Base-by-base conservation (phyloP, 2,888 invertebrate genomes). In the Abrostola triplasia region DNA sequence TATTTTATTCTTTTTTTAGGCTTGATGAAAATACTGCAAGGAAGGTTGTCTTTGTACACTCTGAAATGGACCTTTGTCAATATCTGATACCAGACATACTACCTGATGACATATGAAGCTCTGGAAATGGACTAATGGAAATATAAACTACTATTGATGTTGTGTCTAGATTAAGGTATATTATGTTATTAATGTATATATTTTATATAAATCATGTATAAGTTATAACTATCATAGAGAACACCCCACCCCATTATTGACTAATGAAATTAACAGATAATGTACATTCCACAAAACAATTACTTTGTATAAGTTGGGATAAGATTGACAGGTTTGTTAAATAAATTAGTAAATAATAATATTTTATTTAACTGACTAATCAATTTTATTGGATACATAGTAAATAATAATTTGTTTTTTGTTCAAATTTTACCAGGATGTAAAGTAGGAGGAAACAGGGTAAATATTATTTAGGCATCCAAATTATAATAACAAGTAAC, bases 31-130 rank as follows among this genome's bases (percentile, higher is more conserved):
- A 97, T 74, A 97, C 97, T 37, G 96, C 97, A 36, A 95, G 96
- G 67, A 97, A 97, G 92, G 97, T 97, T 8, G 95, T 95, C 61
- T 97, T 97, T 90, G 96, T 97, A 5, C 95, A 91, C 83, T 96
- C 96, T 12, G 97, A 97, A 82, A 95, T 95, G 87, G 96, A 97
- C 68, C 93, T 97, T 47, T 97, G 97, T 89, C 95, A 96, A 81
- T 96, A 97, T 89, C 90, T 97, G 76, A 97, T 97, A 93, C 97
- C 97, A 13, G 97, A 97, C 86, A 97, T 97, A 83, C 91, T 97
- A 79, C 97, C 97, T 60, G 95, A 95, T 44, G 95, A 96, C 88
- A 96, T 96, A 90, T 96, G 91, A 94, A 66, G 38, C 0, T 48
- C 36, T 37, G 8, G 38, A 79, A 49, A 71, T 60, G 35, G 72